Base-by-base conservation (phyloP, 2,113 vertebrate species). In the Nerophis ophidion region DNA sequence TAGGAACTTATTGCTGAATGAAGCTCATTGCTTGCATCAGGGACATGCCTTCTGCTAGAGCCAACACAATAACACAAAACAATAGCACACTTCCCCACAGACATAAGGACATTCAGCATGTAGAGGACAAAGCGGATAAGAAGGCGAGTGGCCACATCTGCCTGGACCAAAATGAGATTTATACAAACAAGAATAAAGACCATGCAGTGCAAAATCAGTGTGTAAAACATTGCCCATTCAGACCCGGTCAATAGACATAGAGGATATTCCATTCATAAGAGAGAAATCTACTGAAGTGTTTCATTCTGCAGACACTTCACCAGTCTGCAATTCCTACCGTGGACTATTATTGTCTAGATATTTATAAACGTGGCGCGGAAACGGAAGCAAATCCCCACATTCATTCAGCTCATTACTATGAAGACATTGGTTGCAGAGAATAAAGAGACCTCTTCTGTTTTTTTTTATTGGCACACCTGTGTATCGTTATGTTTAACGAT, bases 401-500 rank as follows among this genome's bases (percentile, higher is more conserved):
- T 60, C 56, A 57, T 6, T 61, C 8, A 60, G 35, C 42, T 64
- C 45, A 64, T 60, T 72, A 50, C 40, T 48, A 59, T 35, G 48
- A n/a, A 50, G 56, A 40, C 52, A 36, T 17, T 64, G 57, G 57
- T 64, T 36, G 10, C 35, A 66, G 14, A 54, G 10, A 45, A 47
- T n/a, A 60, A 62, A 65, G 4, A 16, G 60, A 15, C 64, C 8
- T 19, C 7, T 48, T 69, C 34, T 5, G 47, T 64, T 66, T 67
- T n/a, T 67, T n/a, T n/a, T 67, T n/a, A 45, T 34, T 6, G 63
- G 33, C 47, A 73, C 68, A 68, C 47, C 71, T n/a, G 48, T 64
- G 57, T 66, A 12, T 12, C 49, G 58, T 44, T 48, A 71, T 66
- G 13, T 71, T 62, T 70, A 68, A 55, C 65, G 65, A 54, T 65